Percentiles rank a stretch among this genome's conserved stretches.
These are phyloP conservation scores for Callopanchax toddi DNA, from an alignment of 2,113 vertebrate species.

Conservation along the genomic window DNA sequence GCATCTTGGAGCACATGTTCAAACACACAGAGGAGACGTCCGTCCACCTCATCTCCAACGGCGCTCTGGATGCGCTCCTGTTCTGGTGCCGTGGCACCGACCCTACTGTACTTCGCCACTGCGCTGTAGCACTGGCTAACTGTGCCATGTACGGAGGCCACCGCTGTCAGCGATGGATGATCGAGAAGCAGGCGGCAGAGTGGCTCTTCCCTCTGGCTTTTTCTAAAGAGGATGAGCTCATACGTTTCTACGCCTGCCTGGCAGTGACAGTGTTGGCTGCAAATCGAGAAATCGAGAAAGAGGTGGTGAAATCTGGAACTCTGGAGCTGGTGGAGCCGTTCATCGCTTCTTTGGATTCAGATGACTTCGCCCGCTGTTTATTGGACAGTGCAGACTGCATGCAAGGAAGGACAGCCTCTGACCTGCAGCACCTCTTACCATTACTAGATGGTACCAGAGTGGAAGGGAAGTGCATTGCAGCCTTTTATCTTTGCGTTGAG, in stretches of 20 bases:
- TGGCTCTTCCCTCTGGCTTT: slow-evolving; percentile 98
- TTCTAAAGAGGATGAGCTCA: slow-evolving; percentile 91
- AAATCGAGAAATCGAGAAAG: slow-evolving; percentile 93
- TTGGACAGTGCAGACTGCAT: slow-evolving; percentile 88
- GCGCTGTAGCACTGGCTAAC: slow-evolving; percentile 93
- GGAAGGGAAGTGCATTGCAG: slow-evolving; percentile 95
- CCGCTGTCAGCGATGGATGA: slow-evolving; percentile 92
- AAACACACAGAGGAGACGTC: slow-evolving; percentile 97
- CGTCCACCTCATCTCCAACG: slow-evolving; percentile 86
- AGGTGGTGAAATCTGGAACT: slow-evolving; percentile 95
- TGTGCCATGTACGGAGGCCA: slow-evolving; percentile 95
- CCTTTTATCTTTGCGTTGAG: slow-evolving; percentile 94
- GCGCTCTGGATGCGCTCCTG: slow-evolving; percentile 90
- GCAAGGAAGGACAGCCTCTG: slow-evolving; percentile 89
- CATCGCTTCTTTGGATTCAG: slow-evolving; percentile 90
- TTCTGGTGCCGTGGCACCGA: slow-evolving; percentile 96
- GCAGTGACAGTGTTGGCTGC: slow-evolving; percentile 90
- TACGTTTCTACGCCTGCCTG: slow-evolving; percentile 92
- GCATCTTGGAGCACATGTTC: slow-evolving; percentile 99
- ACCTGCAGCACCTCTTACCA: slow-evolving; percentile 91
- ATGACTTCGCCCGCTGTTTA: slow-evolving; percentile 86
- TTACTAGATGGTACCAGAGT: slow-evolving; percentile 90
- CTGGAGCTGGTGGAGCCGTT: slow-evolving; percentile 96
- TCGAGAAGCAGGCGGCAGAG: slow-evolving; percentile 90
- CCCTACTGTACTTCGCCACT: slow-evolving; percentile 88